Percentiles rank a stretch among this genome's conserved stretches.
Conservation (phyloP, 2,888 invertebrate species). For the Tetragnatha montana region DNA sequence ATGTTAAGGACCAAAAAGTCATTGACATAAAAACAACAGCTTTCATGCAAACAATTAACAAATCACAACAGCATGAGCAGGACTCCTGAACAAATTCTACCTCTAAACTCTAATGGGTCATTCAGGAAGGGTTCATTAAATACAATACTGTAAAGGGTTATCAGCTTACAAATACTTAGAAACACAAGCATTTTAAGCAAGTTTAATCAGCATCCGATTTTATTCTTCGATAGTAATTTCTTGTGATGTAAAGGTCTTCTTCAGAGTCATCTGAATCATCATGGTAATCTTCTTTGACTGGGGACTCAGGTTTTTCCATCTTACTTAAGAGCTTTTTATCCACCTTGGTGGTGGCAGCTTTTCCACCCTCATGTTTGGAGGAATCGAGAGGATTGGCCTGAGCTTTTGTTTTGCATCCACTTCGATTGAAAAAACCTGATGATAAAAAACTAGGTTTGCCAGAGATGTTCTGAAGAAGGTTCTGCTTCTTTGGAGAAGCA, state of each 20-base stretch:
- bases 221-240: conserved; percentile 57
- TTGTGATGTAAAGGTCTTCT: conserved; percentile 28
- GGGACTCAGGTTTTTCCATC: conserved; percentile 12
- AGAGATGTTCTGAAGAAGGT: conserved; percentile 1
- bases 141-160: not conserved
- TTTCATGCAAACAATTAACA: not conserved
- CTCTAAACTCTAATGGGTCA: not conserved
- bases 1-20: not conserved
- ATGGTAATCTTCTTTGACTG: conserved; percentile 33
- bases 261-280: conserved; percentile 57
- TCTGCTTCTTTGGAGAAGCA: conserved; percentile 15
- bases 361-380: not conserved
- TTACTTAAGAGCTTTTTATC: conserved; percentile 42
- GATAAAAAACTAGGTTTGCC: conserved; percentile 52
- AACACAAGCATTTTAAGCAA: not conserved
- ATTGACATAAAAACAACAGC: not conserved
- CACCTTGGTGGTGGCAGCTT: conserved; percentile 15
- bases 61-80: not conserved
- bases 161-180: not conserved
- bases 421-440: conserved; percentile 42
- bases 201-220: conserved; percentile 60
- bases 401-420: conserved; percentile 10
- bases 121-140: not conserved
- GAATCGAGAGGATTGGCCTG: conserved; percentile 1
- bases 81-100: not conserved